Evolutionary conservation across 2,797 vertebrate species (phyloP), one percentile per base, ranked within the genome.

Genomic region (Acanthurus leucopareius): DNA sequence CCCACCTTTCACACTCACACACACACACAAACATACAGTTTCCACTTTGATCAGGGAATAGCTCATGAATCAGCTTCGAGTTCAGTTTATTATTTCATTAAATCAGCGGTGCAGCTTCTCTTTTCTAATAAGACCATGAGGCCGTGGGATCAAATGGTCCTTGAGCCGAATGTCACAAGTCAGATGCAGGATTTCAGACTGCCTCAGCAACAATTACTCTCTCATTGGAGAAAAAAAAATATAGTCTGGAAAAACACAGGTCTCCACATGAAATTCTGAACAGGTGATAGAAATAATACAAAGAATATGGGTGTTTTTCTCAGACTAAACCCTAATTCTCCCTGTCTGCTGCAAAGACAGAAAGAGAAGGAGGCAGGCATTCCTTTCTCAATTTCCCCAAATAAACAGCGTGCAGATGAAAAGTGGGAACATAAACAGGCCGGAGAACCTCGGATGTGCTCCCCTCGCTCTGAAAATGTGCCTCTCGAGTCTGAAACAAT

Each of bases 351-450:
- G 40, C 53, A 79, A 84, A 85, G 86, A 82, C 74, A 85, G 67
- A 89, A 72, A 84, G 77, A 71, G 83, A 89, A 73, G 75, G 75
- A 79, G 82, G 83, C 87, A 66, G 85, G 86, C 90, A 93, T 94
- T 94, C 91, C 92, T 91, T 54, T 86, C 91, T 88, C 87, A 77
- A 86, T 93, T 93, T 84, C 80, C 89, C 91, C 92, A 94, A 94
- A 94, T 92, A 94, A 94, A 94, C 90, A 92, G 88, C 64, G 85
- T 58, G 87, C 85, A 92, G 90, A 93, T 93, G 92, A 94, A 93
- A 92, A 94, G 89, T 91, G 90, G 88, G 91, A 94, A 94, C 89
- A 90, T 92, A 92, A 94, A 93, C 92, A 94, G 83, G 90, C 84
- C 47, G 22, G 69, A 85, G 85, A 90, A 89, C 86, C 92, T 92